phyloP scores from a whole-genome alignment of 2,888 invertebrate genomes.

The Cantharis rufa region DNA sequence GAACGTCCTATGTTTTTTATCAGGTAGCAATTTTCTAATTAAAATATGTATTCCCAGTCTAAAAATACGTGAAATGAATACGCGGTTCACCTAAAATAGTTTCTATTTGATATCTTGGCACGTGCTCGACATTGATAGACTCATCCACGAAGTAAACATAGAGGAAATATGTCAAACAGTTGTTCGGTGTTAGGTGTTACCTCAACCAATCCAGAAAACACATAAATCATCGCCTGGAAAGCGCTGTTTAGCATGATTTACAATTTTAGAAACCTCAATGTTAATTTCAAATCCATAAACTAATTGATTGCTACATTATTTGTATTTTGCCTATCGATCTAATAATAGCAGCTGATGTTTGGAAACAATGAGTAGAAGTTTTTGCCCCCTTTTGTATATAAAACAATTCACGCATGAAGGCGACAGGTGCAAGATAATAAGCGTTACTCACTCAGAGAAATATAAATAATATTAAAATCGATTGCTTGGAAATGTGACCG shows the following conservation, averaged over 20 bases:
- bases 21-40: background rate
- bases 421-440: background rate
- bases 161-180: background rate
- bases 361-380: background rate
- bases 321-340: background rate
- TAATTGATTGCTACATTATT: background rate
- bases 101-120: constrained; percentile 8
- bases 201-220: background rate
- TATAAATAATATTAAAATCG: background rate
- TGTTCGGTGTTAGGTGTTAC: background rate
- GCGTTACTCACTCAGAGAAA: background rate
- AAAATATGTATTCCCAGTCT: background rate
- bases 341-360: background rate
- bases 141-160: background rate
- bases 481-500: no score
- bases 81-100: constrained; percentile 3
- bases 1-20: background rate
- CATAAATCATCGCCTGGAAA: background rate
- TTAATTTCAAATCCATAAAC: background rate
- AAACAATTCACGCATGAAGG: background rate
- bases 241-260: background rate
- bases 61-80: background rate
- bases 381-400: background rate
- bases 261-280: background rate
- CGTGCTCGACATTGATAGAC: constrained; percentile 1